Percentiles rank a stretch among this genome's conserved stretches.
Evolutionary conservation across 2,113 vertebrate species (phyloP).

Genomic region (Corapipo altera): DNA sequence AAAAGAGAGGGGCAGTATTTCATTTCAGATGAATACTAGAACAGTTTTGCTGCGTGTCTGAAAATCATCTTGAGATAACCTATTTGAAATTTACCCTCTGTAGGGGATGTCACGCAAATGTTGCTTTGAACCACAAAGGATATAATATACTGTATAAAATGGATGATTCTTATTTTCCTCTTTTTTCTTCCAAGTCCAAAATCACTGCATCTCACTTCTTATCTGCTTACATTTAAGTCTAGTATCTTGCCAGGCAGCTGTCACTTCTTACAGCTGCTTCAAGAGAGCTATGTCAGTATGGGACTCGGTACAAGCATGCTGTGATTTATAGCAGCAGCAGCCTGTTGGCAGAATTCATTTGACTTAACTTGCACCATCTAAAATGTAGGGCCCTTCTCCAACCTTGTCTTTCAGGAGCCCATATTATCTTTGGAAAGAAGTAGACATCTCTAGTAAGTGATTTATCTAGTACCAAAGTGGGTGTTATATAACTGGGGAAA

Average conservation of each 20-base stretch:
- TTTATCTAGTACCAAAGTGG: not conserved
- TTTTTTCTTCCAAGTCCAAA: not conserved
- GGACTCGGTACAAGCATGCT: not conserved
- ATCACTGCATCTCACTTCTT: constrained; percentile 23
- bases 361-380: not conserved
- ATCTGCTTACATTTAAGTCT: constrained; percentile 6
- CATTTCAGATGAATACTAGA: not conserved
- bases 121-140: not conserved
- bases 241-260: constrained; percentile 41
- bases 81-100: not conserved
- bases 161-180: not conserved
- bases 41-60: not conserved
- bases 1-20: not conserved
- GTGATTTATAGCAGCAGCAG: constrained; percentile 18
- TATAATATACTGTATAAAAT: not conserved
- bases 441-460: not conserved
- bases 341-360: not conserved
- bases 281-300: not conserved
- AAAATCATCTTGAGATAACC: not conserved
- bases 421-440: not conserved
- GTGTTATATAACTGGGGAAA: not conserved
- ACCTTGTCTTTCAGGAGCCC: not conserved
- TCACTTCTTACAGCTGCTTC: constrained; percentile 29
- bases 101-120: not conserved
- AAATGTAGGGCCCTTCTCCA: not conserved